These are phyloP conservation scores for Sclerodermus sp. DNA, from an alignment of 2,888 invertebrate species.

Conservation along the genomic window DNA sequence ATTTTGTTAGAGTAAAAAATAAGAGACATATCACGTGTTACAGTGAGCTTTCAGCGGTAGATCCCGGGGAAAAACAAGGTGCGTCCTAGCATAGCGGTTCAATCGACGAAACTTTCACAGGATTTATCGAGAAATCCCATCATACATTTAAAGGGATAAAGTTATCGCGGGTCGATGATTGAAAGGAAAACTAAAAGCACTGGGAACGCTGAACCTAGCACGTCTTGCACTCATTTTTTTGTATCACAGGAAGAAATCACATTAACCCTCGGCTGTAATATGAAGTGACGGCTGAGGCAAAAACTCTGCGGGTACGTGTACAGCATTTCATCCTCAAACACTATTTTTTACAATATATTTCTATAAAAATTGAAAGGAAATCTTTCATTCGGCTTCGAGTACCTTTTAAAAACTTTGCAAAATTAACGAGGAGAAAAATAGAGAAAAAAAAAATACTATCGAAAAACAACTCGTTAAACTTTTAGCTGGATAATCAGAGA, in stretches of 20 bases:
- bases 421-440: too few species aligned
- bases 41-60: not conserved
- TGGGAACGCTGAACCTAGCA: not conserved
- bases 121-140: not conserved
- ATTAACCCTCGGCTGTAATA: too few species aligned
- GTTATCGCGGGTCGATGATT: too few species aligned
- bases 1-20: not conserved
- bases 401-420: too few species aligned
- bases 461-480: too few species aligned
- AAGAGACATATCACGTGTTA: conserved; percentile 12
- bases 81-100: not conserved
- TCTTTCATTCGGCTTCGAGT: not conserved
- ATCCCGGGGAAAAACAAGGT: not conserved
- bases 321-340: not conserved
- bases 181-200: too few species aligned
- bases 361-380: not conserved
- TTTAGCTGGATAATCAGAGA: too few species aligned
- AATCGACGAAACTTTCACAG: not conserved
- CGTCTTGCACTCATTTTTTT: not conserved
- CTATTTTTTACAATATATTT: not conserved
- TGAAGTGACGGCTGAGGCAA: not conserved
- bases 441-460: too few species aligned
- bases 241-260: too few species aligned
- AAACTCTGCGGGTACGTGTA: not conserved
- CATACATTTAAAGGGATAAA: not conserved